Conservation (phyloP, 1,140 invertebrate species). For the Camponotus vicinus region DNA sequence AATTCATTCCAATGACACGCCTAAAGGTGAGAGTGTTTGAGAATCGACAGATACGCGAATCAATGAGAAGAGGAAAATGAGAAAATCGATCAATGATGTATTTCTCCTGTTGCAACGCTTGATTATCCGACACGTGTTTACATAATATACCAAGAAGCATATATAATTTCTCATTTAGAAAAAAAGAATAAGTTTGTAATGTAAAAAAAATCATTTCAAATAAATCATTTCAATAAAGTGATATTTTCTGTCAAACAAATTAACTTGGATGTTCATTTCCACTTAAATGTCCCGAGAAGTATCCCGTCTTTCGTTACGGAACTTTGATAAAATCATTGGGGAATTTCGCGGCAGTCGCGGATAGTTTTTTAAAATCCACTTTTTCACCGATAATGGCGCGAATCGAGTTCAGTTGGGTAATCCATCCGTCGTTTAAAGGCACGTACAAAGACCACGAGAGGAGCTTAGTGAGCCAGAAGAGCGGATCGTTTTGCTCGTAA, state of each 20-base stretch:
- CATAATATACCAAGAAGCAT: too few species aligned
- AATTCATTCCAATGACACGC: not conserved
- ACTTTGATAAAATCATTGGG: conserved; percentile 33
- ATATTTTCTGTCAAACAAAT: not conserved
- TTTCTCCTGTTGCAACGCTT: not conserved
- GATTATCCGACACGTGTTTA: not conserved
- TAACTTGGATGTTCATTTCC: not conserved
- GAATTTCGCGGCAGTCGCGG: not conserved
- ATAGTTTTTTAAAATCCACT: conserved; percentile 17
- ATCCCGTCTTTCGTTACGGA: not conserved
- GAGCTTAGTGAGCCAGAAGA: conserved; percentile 2
- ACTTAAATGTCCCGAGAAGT: conserved; percentile 20
- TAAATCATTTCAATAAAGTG: not conserved
- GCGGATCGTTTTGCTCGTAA: not conserved
- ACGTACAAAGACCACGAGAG: conserved; percentile 31
- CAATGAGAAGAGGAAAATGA: not conserved
- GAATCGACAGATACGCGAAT: not conserved
- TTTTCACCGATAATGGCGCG: conserved; percentile 38
- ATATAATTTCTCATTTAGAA: too few species aligned
- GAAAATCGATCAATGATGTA: not conserved
- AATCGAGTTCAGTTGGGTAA: conserved; percentile 41
- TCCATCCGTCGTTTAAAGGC: conserved; percentile 32
- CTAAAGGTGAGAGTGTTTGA: not conserved
- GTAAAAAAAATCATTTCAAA: not conserved
- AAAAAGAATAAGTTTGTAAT: too few species aligned